Conservation (phyloP, 2,888 invertebrate genomes). For the Dolomedes plantarius region DNA sequence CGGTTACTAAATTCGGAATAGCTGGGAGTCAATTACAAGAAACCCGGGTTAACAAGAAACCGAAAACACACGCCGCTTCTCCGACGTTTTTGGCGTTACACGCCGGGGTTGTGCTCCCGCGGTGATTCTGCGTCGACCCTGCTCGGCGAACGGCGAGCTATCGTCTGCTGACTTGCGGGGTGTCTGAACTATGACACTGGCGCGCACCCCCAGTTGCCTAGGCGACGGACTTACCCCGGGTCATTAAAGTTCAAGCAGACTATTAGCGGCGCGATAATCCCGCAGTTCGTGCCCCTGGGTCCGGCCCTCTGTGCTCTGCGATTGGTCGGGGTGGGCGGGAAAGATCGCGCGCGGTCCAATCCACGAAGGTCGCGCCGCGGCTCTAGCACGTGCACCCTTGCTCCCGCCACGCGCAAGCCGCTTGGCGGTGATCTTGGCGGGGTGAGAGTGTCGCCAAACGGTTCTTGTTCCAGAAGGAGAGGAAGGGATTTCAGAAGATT, state of each 20-base stretch:
- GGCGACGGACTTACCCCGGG: conserved; percentile 45
- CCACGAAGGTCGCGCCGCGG: conserved; percentile 59
- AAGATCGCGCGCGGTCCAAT: conserved; percentile 47
- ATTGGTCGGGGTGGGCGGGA: conserved; percentile 69
- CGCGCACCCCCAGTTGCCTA: conserved; percentile 36
- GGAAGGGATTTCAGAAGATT: background rate
- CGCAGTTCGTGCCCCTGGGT: conserved; percentile 51
- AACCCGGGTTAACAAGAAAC: background rate
- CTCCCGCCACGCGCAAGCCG: conserved; percentile 59
- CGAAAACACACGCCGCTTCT: conserved; percentile 1
- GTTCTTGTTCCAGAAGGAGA: background rate
- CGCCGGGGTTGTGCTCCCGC: conserved; percentile 14
- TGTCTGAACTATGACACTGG: conserved; percentile 67
- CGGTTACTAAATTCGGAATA: background rate
- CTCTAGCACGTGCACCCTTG: conserved; percentile 67
- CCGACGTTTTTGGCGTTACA: background rate
- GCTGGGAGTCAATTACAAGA: background rate
- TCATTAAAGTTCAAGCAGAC: conserved; percentile 69
- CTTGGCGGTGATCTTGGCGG: conserved; percentile 24
- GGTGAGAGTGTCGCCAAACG: background rate
- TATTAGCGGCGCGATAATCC: conserved; percentile 71
- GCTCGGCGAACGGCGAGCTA: conserved; percentile 38
- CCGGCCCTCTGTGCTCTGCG: conserved; percentile 64
- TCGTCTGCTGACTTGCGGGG: conserved; percentile 44
- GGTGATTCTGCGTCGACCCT: conserved; percentile 41